Evolutionary conservation across 2,113 vertebrate species (phyloP), one percentile per base, ranked within the genome.

Genomic region (Rhinoderma darwinii): DNA sequence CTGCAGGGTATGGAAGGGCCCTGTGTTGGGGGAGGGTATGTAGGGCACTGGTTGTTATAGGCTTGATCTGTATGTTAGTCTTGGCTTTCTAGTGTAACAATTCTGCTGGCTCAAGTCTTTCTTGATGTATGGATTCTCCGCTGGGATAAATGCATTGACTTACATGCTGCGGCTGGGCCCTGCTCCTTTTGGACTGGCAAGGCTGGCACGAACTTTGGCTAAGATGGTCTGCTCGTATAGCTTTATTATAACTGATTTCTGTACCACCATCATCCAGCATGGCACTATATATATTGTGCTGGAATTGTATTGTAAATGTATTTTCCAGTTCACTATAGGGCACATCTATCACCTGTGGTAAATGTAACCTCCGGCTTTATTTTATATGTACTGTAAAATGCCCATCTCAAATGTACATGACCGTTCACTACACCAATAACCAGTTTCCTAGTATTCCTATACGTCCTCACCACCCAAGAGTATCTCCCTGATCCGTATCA

Each of bases 1-100:
- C 43, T 77, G 75, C 73, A 47, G 73, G 43, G 76, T 61, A 41
- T 59, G 35, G 41, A 14, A 39, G 50, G 75, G 75, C 47, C 44
- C 75, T 6, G 27, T 51, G 75, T 56, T 61, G 54, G 78, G 77
- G 78, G 54, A 81, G 54, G 78, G 77, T 25, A 39, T 80, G 35
- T 2, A 39, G 50, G 30, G 76, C 27, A 27, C 73, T 47, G 73
- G 15, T 41, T 39, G 6, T 39, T 72, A 14, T 68, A 68, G 27
- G 17, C 68, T 72, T 72, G 3, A 72, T 72, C 32, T 35, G 68
- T 32, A 72, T 72, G 32, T 32, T 68, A 32, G 63, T 10, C 32
- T 68, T 68, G 14, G 51, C 63, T 68, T 30, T 9, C 30, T 68
- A 9, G 10, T 63, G 27, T n/a, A 27, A 27, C 63, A 17, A 0